Percentiles rank a stretch among this genome's conserved stretches.
Evolutionary conservation across 1,140 invertebrate genomes (phyloP).

Genomic region (Procambarus virginalis): DNA sequence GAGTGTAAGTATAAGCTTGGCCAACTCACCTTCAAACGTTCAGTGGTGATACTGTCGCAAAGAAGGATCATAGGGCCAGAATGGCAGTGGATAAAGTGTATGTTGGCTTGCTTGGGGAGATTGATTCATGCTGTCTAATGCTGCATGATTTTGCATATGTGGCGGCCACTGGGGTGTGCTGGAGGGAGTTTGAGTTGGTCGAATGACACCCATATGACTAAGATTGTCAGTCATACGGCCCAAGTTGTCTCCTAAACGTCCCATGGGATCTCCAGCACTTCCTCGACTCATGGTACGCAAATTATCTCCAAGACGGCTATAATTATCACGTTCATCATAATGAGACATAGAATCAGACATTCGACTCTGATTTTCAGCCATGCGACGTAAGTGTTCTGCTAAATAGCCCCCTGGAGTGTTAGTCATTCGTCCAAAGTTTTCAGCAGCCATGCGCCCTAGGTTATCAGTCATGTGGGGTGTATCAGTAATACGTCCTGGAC

Average conservation of each 20-base stretch:
- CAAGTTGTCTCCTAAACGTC: slow-evolving; percentile 67
- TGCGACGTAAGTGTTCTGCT: slow-evolving; percentile 67
- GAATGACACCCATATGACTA: slow-evolving; percentile 70
- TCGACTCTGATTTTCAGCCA: slow-evolving; percentile 69
- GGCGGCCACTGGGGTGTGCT: slow-evolving; percentile 70
- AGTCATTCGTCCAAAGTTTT: slow-evolving; percentile 69
- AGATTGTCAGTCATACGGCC: slow-evolving; percentile 60
- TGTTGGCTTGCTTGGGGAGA: slow-evolving; percentile 67
- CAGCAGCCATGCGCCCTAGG: slow-evolving; percentile 67
- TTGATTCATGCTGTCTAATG: slow-evolving; percentile 69
- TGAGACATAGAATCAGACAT: slow-evolving; percentile 69
- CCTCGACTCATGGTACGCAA: slow-evolving; percentile 68
- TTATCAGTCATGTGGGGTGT: slow-evolving; percentile 69
- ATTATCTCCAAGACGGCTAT: slow-evolving; percentile 67
- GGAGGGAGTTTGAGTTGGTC: slow-evolving; percentile 69
- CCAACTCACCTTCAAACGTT: neutral
- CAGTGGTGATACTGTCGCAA: slow-evolving; percentile 69
- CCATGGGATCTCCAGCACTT: slow-evolving; percentile 67
- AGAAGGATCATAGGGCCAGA: slow-evolving; percentile 70
- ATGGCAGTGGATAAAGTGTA: slow-evolving; percentile 68
- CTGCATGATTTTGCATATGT: slow-evolving; percentile 70
- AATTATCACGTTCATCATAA: slow-evolving; percentile 69
- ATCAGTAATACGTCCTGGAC: slow-evolving; percentile 64
- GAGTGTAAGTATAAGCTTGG: neutral
- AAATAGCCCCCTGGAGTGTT: slow-evolving; percentile 68